Conservation (phyloP, 53 echinoderm and acorn worm species). For the Zoroaster sp. region DNA sequence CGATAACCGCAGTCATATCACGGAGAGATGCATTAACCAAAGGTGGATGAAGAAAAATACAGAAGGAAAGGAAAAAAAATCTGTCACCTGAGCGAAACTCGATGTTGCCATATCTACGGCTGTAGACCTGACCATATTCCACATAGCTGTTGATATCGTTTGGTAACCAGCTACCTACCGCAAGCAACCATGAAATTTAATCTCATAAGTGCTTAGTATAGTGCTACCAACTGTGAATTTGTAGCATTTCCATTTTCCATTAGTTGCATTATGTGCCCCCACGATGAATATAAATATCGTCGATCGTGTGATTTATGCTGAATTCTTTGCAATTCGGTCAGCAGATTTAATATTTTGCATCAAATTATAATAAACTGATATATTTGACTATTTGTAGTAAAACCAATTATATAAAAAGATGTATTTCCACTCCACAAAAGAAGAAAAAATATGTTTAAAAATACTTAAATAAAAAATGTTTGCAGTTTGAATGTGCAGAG, state of each 20-base stretch:
- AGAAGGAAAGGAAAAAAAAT: not conserved
- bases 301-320: constrained; percentile 29
- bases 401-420: too few relatives aligned
- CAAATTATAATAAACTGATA: not conserved
- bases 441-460: too few relatives aligned
- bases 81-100: not conserved
- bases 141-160: constrained; percentile 48
- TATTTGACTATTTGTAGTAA: too few relatives aligned
- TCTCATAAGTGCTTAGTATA: constrained; percentile 47
- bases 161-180: constrained; percentile 11
- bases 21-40: too few relatives aligned
- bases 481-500: too few relatives aligned
- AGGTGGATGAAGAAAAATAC: not conserved
- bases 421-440: too few relatives aligned
- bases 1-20: too few relatives aligned
- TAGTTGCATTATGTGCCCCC: constrained; percentile 5
- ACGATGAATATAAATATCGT: constrained; percentile 32
- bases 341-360: not conserved
- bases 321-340: not conserved
- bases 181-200: constrained; percentile 56
- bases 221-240: constrained; percentile 34
- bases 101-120: not conserved
- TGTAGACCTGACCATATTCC: not conserved
- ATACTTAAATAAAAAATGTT: too few relatives aligned
- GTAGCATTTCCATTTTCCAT: constrained; percentile 35